Conservation (phyloP, 2,113 vertebrate species). For the Eretmochelys imbricata region DNA sequence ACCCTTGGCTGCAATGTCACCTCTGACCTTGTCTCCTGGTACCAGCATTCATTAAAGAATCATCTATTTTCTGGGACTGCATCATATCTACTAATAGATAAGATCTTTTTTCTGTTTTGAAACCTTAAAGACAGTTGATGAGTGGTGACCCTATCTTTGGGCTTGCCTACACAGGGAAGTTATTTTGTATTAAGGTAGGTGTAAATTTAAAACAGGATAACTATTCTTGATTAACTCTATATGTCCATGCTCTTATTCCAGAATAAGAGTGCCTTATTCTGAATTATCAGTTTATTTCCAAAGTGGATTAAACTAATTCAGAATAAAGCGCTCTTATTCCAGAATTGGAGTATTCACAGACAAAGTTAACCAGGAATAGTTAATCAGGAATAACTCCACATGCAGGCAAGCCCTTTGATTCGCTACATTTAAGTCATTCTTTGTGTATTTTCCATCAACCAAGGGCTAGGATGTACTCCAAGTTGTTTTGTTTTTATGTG, state of each 20-base stretch:
- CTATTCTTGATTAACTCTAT: not conserved
- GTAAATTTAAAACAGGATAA: not conserved
- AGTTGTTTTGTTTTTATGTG: not conserved
- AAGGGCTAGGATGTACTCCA: not conserved
- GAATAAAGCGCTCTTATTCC: not conserved
- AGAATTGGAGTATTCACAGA: not conserved
- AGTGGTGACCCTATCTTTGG: not conserved
- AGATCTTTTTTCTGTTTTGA: not conserved
- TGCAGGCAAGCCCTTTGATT: not conserved
- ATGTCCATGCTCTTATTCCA: not conserved
- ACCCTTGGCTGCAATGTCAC: not conserved
- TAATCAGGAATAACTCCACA: not conserved
- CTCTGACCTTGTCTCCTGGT: not conserved
- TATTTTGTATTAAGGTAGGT: not conserved
- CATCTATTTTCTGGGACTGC: not conserved
- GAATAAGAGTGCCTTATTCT: not conserved
- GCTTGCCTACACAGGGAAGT: not conserved
- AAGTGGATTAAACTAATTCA: not conserved
- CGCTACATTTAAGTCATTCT: not conserved
- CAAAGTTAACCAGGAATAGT: not conserved
- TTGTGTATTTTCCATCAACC: not conserved
- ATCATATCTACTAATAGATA: not conserved
- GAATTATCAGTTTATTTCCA: not conserved
- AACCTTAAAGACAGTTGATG: not conserved
- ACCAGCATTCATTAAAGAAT: not conserved